Evolutionary conservation across 2,888 invertebrate species (phyloP).

Genomic region (Auanema sp.): DNA sequence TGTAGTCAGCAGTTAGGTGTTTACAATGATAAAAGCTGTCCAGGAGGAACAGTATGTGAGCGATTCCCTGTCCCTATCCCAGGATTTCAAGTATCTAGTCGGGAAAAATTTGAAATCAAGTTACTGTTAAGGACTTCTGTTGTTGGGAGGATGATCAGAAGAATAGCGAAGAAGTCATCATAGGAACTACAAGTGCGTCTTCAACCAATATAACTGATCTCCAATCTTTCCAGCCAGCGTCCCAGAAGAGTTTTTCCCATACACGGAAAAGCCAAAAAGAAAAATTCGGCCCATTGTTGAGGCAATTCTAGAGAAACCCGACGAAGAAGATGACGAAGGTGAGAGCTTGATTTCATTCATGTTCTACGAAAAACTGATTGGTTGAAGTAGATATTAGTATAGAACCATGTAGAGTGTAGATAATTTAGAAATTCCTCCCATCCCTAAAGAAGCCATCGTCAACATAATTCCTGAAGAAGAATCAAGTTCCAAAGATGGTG

Average conservation of each 20-base stretch:
- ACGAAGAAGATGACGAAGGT: conserved; percentile 24
- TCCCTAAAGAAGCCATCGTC: neutral
- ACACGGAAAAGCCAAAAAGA: conserved; percentile 7
- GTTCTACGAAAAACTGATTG: neutral
- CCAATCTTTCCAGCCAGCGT: conserved; percentile 13
- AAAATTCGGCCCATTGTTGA: conserved; percentile 7
- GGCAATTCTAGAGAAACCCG: conserved; percentile 10
- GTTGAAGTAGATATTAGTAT: neutral
- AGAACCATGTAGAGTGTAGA: no score
- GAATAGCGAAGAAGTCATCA: conserved; percentile 24
- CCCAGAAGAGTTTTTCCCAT: conserved; percentile 19
- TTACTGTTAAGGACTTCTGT: conserved; percentile 39
- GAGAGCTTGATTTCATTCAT: conserved; percentile 5
- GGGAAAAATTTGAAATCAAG: neutral
- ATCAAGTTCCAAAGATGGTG: no score
- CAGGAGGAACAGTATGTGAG: conserved; percentile 52
- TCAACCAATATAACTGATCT: neutral
- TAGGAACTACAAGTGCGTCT: conserved; percentile 28
- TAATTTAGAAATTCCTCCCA: no score
- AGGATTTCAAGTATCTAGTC: conserved; percentile 42
- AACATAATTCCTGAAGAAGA: neutral
- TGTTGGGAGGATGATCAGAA: conserved; percentile 42
- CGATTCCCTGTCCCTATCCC: conserved; percentile 50
- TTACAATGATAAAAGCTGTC: conserved; percentile 52
- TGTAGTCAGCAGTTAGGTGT: conserved; percentile 50